Percentiles rank a stretch among this genome's conserved stretches.
These are phyloP conservation scores for Spatula versicolor DNA, from an alignment of 2,797 vertebrate genomes.

Conservation along the genomic window DNA sequence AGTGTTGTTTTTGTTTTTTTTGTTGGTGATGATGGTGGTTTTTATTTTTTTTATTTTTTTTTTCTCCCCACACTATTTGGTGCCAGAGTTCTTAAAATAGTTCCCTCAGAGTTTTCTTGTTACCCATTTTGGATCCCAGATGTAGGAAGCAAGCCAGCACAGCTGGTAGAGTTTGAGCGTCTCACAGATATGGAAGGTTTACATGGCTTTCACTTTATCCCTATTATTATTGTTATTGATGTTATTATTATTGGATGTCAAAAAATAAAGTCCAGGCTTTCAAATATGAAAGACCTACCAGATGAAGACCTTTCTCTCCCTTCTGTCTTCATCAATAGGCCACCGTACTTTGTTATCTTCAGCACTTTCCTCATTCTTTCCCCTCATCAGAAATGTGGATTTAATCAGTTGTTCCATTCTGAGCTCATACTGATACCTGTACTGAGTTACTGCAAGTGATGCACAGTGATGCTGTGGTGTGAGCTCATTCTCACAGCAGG, in stretches of 20 bases:
- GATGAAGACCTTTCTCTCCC: not conserved
- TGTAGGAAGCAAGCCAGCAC: conserved; percentile 73
- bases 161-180: conserved; percentile 73
- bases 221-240: not conserved
- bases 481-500: conserved; percentile 1
- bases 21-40: not conserved
- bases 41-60: not conserved
- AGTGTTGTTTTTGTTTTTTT: not conserved
- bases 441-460: not conserved
- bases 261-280: not conserved
- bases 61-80: conserved; percentile 22
- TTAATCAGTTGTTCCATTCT: not conserved
- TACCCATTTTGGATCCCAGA: conserved; percentile 73
- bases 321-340: not conserved
- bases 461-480: not conserved
- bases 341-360: not conserved
- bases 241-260: conserved; percentile 33
- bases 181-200: conserved; percentile 65
- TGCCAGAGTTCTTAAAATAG: conserved; percentile 79
- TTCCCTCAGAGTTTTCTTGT: conserved; percentile 68
- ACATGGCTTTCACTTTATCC: conserved; percentile 13
- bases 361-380: not conserved
- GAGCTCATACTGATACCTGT: conserved; percentile 7
- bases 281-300: conserved; percentile 2
- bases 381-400: not conserved